Evolutionary conservation across 2,113 vertebrate species (phyloP).

Genomic region (Halcyon malimbica): DNA sequence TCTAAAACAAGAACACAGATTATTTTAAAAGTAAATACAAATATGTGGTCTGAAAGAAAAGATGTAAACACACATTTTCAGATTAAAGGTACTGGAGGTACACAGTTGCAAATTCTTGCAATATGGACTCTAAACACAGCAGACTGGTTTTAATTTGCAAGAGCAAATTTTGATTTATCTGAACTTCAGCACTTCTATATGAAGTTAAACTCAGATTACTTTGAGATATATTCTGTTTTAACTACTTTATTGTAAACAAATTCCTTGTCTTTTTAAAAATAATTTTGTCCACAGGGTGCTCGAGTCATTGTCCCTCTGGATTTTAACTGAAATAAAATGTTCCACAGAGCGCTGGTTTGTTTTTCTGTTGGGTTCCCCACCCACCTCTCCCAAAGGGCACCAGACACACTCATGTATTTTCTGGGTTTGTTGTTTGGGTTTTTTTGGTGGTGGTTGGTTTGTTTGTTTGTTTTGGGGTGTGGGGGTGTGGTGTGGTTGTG

Average conservation of each 20-base stretch:
- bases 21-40: background rate
- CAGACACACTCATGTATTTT: background rate
- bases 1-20: background rate
- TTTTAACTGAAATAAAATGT: background rate
- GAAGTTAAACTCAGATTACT: background rate
- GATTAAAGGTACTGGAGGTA: background rate
- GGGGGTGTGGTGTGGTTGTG: too few relatives aligned
- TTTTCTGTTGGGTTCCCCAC: background rate
- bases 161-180: conserved; percentile 14
- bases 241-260: conserved; percentile 5
- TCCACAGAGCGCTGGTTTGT: background rate
- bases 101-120: background rate
- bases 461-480: too few relatives aligned
- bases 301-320: background rate
- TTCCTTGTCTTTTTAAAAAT: background rate
- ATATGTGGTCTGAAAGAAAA: background rate
- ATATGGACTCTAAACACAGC: background rate
- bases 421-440: background rate
- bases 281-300: background rate
- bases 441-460: too few relatives aligned
- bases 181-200: background rate
- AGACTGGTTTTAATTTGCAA: background rate
- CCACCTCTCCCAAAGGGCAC: background rate
- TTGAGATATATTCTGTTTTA: background rate
- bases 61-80: background rate